A percentile compares a stretch with the other conserved stretches of the same genome.
Evolutionary conservation across 2,797 vertebrate species (phyloP).

Genomic region (Semaprochilodus insignis): DNA sequence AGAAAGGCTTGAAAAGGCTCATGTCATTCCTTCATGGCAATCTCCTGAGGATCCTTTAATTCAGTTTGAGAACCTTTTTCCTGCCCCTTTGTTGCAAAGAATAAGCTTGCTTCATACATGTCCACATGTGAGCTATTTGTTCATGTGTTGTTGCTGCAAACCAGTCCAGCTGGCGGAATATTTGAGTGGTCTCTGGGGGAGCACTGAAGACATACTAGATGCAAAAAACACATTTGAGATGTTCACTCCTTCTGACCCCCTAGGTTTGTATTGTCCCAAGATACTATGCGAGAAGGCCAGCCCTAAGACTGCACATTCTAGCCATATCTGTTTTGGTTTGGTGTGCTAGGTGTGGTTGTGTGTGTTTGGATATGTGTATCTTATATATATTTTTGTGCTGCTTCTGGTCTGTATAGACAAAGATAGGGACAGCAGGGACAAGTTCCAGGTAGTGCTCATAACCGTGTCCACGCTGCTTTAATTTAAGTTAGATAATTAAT

Average conservation of each 20-base stretch:
- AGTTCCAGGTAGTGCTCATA: constrained; percentile 6
- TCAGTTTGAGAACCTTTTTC: neutral
- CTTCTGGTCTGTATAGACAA: neutral
- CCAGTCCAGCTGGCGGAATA: neutral
- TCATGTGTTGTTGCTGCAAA: neutral
- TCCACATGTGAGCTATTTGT: neutral
- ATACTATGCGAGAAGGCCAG: constrained; percentile 23
- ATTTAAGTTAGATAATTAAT: neutral
- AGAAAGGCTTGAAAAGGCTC: neutral
- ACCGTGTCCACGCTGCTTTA: constrained; percentile 28
- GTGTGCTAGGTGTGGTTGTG: constrained; percentile 15
- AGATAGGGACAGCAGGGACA: neutral
- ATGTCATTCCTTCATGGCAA: neutral
- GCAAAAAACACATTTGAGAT: constrained; percentile 57
- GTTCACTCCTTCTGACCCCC: constrained; percentile 34
- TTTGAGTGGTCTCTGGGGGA: constrained; percentile 50
- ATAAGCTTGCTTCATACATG: neutral
- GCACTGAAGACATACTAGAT: constrained; percentile 55
- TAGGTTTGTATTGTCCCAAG: constrained; percentile 13
- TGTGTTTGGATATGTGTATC: constrained; percentile 5
- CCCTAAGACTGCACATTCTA: constrained; percentile 4
- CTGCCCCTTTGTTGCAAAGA: neutral
- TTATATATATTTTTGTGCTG: constrained; percentile 7
- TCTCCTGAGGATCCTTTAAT: constrained; percentile 2
- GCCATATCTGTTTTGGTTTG: constrained; percentile 32